Conservation (phyloP, 2,888 invertebrate genomes). For the Uropetala carovei region DNA sequence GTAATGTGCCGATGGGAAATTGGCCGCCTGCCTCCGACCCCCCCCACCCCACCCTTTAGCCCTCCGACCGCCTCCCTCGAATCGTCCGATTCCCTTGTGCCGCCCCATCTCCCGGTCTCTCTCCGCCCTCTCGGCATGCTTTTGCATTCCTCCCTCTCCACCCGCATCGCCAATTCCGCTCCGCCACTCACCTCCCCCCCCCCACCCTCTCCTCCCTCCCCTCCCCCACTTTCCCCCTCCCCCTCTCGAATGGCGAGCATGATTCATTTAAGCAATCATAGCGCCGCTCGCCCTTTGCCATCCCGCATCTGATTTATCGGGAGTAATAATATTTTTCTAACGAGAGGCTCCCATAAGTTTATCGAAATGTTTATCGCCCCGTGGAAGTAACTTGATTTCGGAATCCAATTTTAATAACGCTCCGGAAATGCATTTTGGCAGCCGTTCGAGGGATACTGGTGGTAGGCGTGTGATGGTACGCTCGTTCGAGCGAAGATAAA, state of each 20-base stretch:
- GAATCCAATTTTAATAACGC: neutral
- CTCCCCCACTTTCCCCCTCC: neutral
- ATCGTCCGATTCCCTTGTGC: no score
- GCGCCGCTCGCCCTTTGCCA: slow-evolving; percentile 9
- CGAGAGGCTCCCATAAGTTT: neutral
- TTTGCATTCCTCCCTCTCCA: no score
- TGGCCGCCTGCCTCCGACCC: neutral
- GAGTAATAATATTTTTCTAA: neutral
- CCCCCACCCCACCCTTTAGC: no score
- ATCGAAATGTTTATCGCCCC: slow-evolving; percentile 29
- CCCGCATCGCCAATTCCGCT: neutral
- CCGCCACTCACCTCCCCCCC: neutral
- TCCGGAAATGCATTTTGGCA: slow-evolving; percentile 13
- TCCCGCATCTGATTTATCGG: neutral
- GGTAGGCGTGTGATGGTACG: neutral
- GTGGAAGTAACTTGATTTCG: slow-evolving; percentile 3
- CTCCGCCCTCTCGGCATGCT: no score
- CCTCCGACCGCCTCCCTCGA: no score
- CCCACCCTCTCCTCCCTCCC: neutral
- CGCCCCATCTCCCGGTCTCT: no score
- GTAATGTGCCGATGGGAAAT: slow-evolving; percentile 28
- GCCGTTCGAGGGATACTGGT: neutral
- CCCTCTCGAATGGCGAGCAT: neutral
- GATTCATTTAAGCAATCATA: neutral
- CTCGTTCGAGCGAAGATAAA: no score